Evolutionary conservation across 2,113 vertebrate species (phyloP).

Genomic region (Nymphicus hollandicus): DNA sequence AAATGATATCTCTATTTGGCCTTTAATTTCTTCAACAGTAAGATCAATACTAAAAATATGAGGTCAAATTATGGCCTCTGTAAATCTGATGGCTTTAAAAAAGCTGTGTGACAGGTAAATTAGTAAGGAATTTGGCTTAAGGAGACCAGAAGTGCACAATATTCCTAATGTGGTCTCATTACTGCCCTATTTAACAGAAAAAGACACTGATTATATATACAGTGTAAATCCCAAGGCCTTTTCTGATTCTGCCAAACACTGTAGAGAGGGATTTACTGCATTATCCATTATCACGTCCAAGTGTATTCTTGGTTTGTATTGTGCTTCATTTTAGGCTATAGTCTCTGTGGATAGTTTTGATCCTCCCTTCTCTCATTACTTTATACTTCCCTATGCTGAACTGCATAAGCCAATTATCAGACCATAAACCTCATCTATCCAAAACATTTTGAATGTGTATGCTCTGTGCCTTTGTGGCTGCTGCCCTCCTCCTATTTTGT

Average conservation of each 20-base stretch:
- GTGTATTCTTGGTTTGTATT: constrained; percentile 70
- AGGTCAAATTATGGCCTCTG: background rate
- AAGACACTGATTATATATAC: constrained; percentile 53
- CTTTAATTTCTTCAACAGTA: background rate
- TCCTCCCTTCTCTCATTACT: constrained; percentile 63
- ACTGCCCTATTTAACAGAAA: constrained; percentile 58
- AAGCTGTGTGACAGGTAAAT: background rate
- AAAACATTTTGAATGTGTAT: constrained; percentile 50
- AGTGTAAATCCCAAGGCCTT: constrained; percentile 60
- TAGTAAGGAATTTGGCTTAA: constrained; percentile 13
- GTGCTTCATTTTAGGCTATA: constrained; percentile 57
- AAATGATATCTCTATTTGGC: background rate
- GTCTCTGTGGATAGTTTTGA: constrained; percentile 66
- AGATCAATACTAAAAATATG: background rate
- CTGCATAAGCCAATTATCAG: constrained; percentile 65
- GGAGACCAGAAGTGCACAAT: background rate
- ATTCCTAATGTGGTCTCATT: constrained; percentile 24
- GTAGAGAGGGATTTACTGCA: constrained; percentile 57
- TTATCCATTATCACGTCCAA: constrained; percentile 64
- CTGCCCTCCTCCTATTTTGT: constrained; percentile 59
- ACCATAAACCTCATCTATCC: constrained; percentile 64
- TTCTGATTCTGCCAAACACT: constrained; percentile 58
- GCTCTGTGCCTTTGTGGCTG: constrained; percentile 55
- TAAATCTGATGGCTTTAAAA: background rate
- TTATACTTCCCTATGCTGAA: constrained; percentile 46